Evolutionary conservation across 1,140 invertebrate genomes (phyloP).

Genomic region (Drosophila tropicalis): DNA sequence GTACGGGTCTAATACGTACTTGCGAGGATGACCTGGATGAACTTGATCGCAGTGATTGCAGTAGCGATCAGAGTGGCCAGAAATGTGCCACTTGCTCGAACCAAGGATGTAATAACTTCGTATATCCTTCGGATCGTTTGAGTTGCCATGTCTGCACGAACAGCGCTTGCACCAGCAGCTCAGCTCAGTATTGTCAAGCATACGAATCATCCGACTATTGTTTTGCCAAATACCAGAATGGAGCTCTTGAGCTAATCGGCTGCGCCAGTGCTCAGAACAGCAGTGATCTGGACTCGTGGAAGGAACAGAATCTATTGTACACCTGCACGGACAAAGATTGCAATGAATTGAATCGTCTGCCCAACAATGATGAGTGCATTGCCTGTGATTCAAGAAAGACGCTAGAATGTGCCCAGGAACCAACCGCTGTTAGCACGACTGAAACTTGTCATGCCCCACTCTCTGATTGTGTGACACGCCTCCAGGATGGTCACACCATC

Average conservation of each 20-base stretch:
- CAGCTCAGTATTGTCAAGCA: slow-evolving; percentile 36
- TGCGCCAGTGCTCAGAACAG: slow-evolving; percentile 63
- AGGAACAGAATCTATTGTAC: slow-evolving; percentile 46
- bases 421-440: slow-evolving; percentile 23
- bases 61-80: slow-evolving; percentile 39
- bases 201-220: slow-evolving; percentile 61
- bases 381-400: slow-evolving; percentile 68
- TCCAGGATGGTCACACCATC: slow-evolving; percentile 58
- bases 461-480: slow-evolving; percentile 52
- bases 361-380: slow-evolving; percentile 48
- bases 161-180: slow-evolving; percentile 35
- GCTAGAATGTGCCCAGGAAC: slow-evolving; percentile 60
- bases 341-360: slow-evolving; percentile 51
- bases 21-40: slow-evolving; percentile 75
- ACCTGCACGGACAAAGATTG: slow-evolving; percentile 57
- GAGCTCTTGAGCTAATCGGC: slow-evolving; percentile 54
- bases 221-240: slow-evolving; percentile 68
- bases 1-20: slow-evolving; percentile 51
- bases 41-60: slow-evolving; percentile 52
- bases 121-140: slow-evolving; percentile 57
- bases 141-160: slow-evolving; percentile 66
- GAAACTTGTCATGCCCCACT: slow-evolving; percentile 48
- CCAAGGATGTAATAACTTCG: slow-evolving; percentile 62
- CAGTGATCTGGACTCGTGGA: slow-evolving; percentile 60
- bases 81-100: slow-evolving; percentile 59